phyloP scores from a whole-genome alignment of 2,113 vertebrate species.

The Leucopternis melanops region DNA sequence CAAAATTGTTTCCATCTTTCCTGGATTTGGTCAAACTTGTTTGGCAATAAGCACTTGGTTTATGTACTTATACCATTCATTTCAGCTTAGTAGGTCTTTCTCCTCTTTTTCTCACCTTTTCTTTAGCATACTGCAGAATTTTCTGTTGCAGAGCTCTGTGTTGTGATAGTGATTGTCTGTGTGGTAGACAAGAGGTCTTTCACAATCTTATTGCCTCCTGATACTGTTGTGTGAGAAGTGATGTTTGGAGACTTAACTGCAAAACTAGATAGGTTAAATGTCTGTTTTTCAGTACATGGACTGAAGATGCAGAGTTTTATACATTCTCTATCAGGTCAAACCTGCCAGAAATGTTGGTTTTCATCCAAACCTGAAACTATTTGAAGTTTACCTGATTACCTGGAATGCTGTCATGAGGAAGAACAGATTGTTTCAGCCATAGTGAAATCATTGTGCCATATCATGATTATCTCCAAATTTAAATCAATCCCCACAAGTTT shows the following conservation, averaged over 20 bases:
- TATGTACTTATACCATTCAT: background rate
- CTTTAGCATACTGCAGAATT: background rate
- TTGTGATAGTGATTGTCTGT: background rate
- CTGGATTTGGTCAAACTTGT: background rate
- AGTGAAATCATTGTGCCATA: background rate
- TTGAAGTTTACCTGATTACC: background rate
- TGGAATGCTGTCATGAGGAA: background rate
- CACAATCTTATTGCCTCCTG: background rate
- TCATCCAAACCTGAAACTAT: background rate
- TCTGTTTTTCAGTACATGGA: background rate
- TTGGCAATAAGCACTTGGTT: background rate
- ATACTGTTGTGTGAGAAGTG: background rate
- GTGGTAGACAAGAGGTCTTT: background rate
- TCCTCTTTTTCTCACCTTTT: background rate
- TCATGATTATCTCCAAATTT: background rate
- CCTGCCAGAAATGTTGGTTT: background rate
- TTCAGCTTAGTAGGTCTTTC: background rate
- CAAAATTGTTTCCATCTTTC: constrained; percentile 29
- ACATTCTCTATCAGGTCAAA: background rate
- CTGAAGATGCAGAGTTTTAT: background rate
- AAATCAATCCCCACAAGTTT: background rate
- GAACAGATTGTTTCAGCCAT: background rate
- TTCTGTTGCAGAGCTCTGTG: background rate
- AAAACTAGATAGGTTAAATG: background rate
- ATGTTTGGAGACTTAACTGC: background rate